Conservation (phyloP, 2,888 invertebrate species). For the Cheilosia impressa region DNA sequence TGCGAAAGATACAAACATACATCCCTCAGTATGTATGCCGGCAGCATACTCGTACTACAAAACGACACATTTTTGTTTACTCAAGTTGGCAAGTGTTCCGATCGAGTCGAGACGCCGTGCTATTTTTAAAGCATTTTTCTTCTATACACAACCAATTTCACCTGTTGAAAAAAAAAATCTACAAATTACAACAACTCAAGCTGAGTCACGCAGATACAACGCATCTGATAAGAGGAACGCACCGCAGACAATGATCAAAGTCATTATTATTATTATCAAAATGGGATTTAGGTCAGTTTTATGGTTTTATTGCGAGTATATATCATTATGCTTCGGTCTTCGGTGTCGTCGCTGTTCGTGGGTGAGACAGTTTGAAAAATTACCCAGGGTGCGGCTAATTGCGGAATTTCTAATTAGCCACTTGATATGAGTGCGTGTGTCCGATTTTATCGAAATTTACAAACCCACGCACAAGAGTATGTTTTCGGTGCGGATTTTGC, state of each 20-base stretch:
- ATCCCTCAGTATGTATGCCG: background rate
- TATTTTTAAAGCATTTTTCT: conserved; percentile 42
- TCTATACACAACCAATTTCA: conserved; percentile 22
- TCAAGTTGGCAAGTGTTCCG: conserved; percentile 42
- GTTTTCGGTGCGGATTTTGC: background rate
- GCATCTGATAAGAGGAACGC: conserved; percentile 25
- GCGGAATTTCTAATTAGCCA: conserved; percentile 39
- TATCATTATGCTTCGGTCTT: background rate
- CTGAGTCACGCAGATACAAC: conserved; percentile 37
- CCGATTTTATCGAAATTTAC: conserved; percentile 14
- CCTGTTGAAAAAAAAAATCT: conserved; percentile 49
- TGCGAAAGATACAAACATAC: conserved; percentile 41
- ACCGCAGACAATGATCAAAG: conserved; percentile 56
- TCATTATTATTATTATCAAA: conserved; percentile 46
- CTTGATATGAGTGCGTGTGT: conserved; percentile 24
- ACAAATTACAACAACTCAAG: background rate
- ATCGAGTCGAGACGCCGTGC: conserved; percentile 36
- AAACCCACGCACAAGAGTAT: background rate
- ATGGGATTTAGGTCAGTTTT: conserved; percentile 56
- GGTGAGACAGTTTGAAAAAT: conserved; percentile 49
- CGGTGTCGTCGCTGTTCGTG: conserved; percentile 10
- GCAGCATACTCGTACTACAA: background rate
- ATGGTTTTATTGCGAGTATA: conserved; percentile 3
- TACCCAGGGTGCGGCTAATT: conserved; percentile 59
- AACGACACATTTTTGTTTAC: conserved; percentile 42